A percentile compares a stretch with the other conserved stretches of the same genome.
Conservation (phyloP, 2,888 invertebrate genomes). For the Acanthosepion esculentum region DNA sequence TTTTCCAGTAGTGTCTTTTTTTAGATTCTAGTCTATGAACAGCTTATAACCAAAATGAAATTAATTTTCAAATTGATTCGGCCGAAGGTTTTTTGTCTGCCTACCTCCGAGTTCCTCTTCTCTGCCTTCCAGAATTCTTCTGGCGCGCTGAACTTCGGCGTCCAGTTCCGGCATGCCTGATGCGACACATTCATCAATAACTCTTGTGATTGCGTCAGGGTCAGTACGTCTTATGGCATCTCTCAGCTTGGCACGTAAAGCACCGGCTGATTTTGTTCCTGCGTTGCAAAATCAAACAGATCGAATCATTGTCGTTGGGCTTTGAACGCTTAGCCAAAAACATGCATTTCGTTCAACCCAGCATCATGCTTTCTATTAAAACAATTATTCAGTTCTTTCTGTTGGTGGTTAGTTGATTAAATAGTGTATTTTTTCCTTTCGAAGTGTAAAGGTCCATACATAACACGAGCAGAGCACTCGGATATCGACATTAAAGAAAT, state of each 20-base stretch:
- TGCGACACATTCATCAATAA: neutral
- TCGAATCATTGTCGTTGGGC: neutral
- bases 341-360: conserved; percentile 1
- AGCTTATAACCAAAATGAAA: neutral
- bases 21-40: no score
- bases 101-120: neutral
- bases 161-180: neutral
- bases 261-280: neutral
- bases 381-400: neutral
- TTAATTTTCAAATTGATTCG: neutral
- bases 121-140: neutral
- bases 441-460: neutral
- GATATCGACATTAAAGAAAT: neutral
- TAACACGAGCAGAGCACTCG: neutral
- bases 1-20: no score
- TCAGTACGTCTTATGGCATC: neutral
- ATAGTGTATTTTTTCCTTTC: neutral
- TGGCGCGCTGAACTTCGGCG: neutral
- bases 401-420: no score
- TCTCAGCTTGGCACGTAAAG: neutral
- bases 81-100: neutral
- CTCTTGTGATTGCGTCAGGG: neutral
- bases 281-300: neutral
- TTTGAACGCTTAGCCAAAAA: neutral
- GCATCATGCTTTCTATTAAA: neutral